Evolutionary conservation across 1,140 invertebrate species (phyloP).

Genomic region (Drosophila ogumai): DNA sequence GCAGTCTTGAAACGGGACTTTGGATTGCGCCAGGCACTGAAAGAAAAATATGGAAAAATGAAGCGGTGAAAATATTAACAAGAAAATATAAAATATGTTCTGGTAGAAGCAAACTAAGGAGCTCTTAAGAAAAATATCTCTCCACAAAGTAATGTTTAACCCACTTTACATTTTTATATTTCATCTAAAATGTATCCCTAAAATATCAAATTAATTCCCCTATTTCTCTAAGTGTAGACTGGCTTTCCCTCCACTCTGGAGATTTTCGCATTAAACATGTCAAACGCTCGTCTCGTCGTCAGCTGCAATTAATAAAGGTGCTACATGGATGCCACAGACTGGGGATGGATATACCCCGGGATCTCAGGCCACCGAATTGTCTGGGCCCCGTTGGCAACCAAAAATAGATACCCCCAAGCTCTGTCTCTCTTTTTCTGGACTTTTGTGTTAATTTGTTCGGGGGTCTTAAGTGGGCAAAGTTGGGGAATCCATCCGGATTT

Average conservation of each 20-base stretch:
- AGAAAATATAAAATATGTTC: neutral
- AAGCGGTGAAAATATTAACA: neutral
- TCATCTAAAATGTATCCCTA: neutral
- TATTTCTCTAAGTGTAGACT: slow-evolving; percentile 10
- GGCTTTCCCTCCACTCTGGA: neutral
- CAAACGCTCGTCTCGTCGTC: slow-evolving; percentile 79
- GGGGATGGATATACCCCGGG: slow-evolving; percentile 14
- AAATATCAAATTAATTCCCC: neutral
- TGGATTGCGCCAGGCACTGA: slow-evolving; percentile 5
- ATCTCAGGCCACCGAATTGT: slow-evolving; percentile 49
- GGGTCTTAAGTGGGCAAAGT: slow-evolving; percentile 22
- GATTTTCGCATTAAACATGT: slow-evolving; percentile 82
- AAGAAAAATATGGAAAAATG: neutral
- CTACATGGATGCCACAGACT: slow-evolving; percentile 60
- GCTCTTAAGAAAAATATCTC: neutral
- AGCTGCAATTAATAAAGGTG: slow-evolving; percentile 83
- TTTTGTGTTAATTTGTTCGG: slow-evolving; percentile 63
- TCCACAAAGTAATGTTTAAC: neutral
- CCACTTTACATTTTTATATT: too few relatives aligned
- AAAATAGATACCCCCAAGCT: slow-evolving; percentile 55
- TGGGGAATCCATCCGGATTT: neutral
- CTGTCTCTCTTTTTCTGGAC: neutral
- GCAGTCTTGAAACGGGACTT: slow-evolving; percentile 22
- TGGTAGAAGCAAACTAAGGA: neutral
- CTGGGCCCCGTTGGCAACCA: slow-evolving; percentile 22